Percentiles rank a stretch among this genome's conserved stretches.
Conservation (phyloP, 2,888 invertebrate species). For the Oscheius sp. region DNA sequence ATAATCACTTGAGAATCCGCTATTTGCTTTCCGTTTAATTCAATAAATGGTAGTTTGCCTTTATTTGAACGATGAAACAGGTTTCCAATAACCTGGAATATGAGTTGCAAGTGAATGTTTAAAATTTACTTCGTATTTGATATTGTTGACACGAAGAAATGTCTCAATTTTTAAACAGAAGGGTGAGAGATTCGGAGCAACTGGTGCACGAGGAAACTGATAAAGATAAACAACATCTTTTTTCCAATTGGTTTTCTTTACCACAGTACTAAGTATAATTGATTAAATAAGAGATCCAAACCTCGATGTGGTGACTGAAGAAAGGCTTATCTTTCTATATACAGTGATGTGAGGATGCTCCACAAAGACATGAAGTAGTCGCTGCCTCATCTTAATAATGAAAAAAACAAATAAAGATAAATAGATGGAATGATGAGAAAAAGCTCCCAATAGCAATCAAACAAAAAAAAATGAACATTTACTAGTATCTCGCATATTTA, state of each 20-base stretch:
- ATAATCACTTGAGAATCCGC: constrained; percentile 52
- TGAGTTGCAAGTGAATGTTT: neutral
- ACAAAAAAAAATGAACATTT: neutral
- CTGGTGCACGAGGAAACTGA: constrained; percentile 61
- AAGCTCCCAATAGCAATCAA: neutral
- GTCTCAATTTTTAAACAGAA: constrained; percentile 68
- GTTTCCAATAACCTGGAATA: constrained; percentile 38
- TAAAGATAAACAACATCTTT: constrained; percentile 65
- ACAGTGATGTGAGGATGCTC: neutral
- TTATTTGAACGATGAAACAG: constrained; percentile 43
- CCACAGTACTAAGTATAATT: neutral
- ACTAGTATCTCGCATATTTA: neutral
- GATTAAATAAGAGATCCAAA: neutral
- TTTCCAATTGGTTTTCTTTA: constrained; percentile 55
- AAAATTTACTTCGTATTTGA: constrained; percentile 61
- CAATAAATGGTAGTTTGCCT: constrained; percentile 51
- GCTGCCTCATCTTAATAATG: neutral
- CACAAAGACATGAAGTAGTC: constrained; percentile 2
- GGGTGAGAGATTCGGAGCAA: constrained; percentile 63
- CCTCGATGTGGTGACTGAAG: neutral
- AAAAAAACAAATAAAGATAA: neutral
- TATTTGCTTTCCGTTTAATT: constrained; percentile 52
- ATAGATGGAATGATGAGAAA: neutral
- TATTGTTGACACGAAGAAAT: constrained; percentile 61
- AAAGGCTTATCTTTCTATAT: neutral